A percentile compares a stretch with the other conserved stretches of the same genome.
Evolutionary conservation across 64 coral and sea anemone genomes (phyloP).

Genomic region (Pocillopora verrucosa): DNA sequence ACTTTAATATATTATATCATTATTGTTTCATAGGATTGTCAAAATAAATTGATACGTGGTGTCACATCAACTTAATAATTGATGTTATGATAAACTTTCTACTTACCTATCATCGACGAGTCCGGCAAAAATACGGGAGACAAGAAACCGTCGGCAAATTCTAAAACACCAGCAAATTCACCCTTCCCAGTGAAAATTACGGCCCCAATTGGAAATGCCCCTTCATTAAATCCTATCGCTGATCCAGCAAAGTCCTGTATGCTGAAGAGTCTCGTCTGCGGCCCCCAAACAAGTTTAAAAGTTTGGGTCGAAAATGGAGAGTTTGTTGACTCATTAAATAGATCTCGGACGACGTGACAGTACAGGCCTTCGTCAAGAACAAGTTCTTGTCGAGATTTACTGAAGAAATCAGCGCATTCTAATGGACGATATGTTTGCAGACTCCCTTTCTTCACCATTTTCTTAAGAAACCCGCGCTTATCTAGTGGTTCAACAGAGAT

Average conservation of each 20-base stretch:
- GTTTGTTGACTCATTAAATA: slow-evolving; percentile 24
- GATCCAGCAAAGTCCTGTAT: slow-evolving; percentile 22
- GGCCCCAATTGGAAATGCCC: slow-evolving; percentile 20
- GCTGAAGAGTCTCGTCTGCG: slow-evolving; percentile 4
- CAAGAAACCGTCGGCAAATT: neutral
- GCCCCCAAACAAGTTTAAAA: slow-evolving; percentile 36
- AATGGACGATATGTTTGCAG: slow-evolving; percentile 82
- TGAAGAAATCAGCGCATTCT: slow-evolving; percentile 36
- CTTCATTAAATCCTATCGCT: slow-evolving; percentile 8
- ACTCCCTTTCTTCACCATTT: slow-evolving; percentile 87
- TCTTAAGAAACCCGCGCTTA: slow-evolving; percentile 89
- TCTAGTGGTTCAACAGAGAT: slow-evolving; percentile 76
- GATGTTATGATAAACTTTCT: no score
- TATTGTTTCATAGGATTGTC: neutral
- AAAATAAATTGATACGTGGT: neutral
- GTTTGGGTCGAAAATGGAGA: slow-evolving; percentile 36
- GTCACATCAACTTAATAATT: neutral
- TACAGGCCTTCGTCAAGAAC: slow-evolving; percentile 32
- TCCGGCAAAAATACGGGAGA: slow-evolving; percentile 22
- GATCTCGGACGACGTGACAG: slow-evolving; percentile 45
- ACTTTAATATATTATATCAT: no score
- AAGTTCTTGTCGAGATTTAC: slow-evolving; percentile 6
- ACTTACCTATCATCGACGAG: neutral
- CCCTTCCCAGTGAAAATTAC: slow-evolving; percentile 48
- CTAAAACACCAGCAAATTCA: slow-evolving; percentile 36